Evolutionary conservation across 2,113 vertebrate species (phyloP), one percentile per base, ranked within the genome.

Genomic region (Ochotona curzoniae): DNA sequence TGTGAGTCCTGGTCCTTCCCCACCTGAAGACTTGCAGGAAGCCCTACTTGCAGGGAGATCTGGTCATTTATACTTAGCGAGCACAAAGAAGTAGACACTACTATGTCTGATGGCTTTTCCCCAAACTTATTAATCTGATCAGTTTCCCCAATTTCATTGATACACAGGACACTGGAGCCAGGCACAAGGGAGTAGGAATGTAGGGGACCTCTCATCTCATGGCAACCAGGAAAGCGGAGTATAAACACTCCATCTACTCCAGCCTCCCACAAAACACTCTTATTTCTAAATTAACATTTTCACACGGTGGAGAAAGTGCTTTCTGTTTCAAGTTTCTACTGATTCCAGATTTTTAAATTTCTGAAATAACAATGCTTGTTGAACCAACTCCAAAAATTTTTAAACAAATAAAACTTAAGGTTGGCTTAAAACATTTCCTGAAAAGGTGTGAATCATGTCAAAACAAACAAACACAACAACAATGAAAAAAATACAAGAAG

Each of bases 351-450:
- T 93, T 93, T 21, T 20, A 84, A 69, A 87, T 15, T 64, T 51
- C 61, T 83, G 18, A 28, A 20, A 80, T 80, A 80, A 75, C 67
- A 51, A 70, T 76, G 28, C 8, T 60, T 76, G 15, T 26, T 96
- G 30, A 81, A 14, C 30, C 28, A 57, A 30, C 61, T 87, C 86
- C 70, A 80, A 71, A 63, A 20, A 28, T 89, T 83, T 78, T 81
- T 44, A 86, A 38, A 38, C 87, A 84, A 57, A 73, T 81, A 80
- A 85, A 63, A 82, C 32, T 47, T 51, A 87, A 92, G 71, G 91
- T 84, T 74, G 87, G 44, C 75, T 63, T 71, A 38, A 94, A 80
- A 67, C 26, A 71, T 83, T 94, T 94, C 73, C 90, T 83, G 38
- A 91, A 90, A 94, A 80, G 13, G 60, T 79, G 44, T 89, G 90